A percentile compares a stretch with the other conserved stretches of the same genome.
phyloP scores from a whole-genome alignment of 37 sponge, comb jelly and placozoan genomes.

The Axinella damicornis region DNA sequence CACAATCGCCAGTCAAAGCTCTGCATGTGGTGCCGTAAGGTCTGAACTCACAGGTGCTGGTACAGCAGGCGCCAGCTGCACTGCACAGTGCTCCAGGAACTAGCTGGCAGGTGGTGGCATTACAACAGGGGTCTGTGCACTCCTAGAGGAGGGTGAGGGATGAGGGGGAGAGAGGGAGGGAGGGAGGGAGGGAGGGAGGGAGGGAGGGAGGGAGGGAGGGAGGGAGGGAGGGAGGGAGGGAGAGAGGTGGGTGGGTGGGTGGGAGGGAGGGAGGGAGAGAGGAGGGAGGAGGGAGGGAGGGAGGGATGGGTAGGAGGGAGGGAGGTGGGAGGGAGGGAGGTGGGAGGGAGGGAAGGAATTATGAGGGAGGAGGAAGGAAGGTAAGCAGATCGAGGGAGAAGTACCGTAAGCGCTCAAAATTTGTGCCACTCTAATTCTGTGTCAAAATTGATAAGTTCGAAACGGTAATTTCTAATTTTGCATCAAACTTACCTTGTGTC shows the following conservation, averaged over 20 bases:
- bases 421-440: too few relatives aligned
- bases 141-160: not conserved
- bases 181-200: not conserved
- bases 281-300: too few relatives aligned
- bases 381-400: not conserved
- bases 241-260: not conserved
- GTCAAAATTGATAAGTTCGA: too few relatives aligned
- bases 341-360: too few relatives aligned
- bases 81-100: conserved; percentile 57
- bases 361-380: too few relatives aligned
- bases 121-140: conserved; percentile 82
- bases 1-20: conserved; percentile 47
- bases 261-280: not conserved
- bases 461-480: too few relatives aligned
- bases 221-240: not conserved
- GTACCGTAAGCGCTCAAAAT: too few relatives aligned
- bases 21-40: conserved; percentile 60
- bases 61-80: conserved; percentile 66
- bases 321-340: too few relatives aligned
- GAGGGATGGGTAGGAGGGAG: too few relatives aligned
- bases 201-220: not conserved
- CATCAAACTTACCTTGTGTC: too few relatives aligned
- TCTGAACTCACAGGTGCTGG: conserved; percentile 22
- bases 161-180: too few relatives aligned
- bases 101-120: conserved; percentile 76